These are phyloP conservation scores for Scomber colias DNA, from an alignment of 2,113 vertebrate genomes.

Conservation along the genomic window DNA sequence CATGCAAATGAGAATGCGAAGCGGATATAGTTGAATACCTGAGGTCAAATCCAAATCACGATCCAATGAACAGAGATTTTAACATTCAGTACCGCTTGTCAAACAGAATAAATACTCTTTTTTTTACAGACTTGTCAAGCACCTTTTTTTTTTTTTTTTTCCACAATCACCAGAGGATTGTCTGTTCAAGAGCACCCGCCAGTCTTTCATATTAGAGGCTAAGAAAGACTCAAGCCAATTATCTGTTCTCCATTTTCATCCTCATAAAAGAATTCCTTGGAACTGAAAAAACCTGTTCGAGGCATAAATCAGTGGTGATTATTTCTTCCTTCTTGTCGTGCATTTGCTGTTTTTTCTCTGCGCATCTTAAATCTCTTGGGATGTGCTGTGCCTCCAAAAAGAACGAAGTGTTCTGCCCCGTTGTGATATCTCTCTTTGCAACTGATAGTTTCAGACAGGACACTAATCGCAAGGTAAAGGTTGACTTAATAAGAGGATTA, in stretches of 20 bases:
- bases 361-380: not conserved
- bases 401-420: slow-evolving; percentile 3
- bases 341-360: not conserved
- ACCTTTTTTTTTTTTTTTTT: not conserved
- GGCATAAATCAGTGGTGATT: not conserved
- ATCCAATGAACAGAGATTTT: slow-evolving; percentile 19
- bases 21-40: slow-evolving; percentile 12
- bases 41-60: slow-evolving; percentile 35
- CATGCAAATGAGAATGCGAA: slow-evolving; percentile 47
- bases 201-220: slow-evolving; percentile 7
- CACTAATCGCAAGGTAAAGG: slow-evolving; percentile 38
- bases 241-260: slow-evolving; percentile 19
- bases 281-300: not conserved
- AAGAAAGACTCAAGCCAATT: slow-evolving; percentile 11
- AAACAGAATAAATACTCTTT: slow-evolving; percentile 4
- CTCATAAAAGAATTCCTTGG: slow-evolving; percentile 5
- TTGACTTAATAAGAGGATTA: slow-evolving; percentile 48
- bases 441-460: slow-evolving; percentile 26
- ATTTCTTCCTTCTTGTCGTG: not conserved
- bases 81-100: slow-evolving; percentile 11
- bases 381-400: not conserved
- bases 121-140: not conserved
- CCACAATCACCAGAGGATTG: slow-evolving; percentile 1
- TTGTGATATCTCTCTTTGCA: slow-evolving; percentile 15
- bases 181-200: slow-evolving; percentile 16